These are phyloP conservation scores for Epiblema foenella DNA, from an alignment of 2,888 invertebrate genomes.

Conservation along the genomic window DNA sequence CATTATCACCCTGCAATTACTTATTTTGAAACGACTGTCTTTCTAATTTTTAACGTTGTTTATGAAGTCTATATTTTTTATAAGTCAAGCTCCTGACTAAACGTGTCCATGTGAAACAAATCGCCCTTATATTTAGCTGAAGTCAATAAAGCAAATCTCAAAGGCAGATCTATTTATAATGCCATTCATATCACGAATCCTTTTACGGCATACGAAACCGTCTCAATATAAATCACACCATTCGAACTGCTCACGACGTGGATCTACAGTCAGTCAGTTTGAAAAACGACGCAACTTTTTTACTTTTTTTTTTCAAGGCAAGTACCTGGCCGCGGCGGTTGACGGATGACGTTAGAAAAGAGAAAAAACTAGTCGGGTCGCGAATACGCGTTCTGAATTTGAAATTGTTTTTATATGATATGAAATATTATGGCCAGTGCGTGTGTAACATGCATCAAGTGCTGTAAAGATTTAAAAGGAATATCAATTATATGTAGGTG, in stretches of 20 bases:
- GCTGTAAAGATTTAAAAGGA: not conserved
- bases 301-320: slow-evolving; percentile 29
- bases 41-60: too few species aligned
- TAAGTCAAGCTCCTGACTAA: too few species aligned
- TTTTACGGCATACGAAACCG: slow-evolving; percentile 53
- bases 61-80: too few species aligned
- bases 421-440: slow-evolving; percentile 18
- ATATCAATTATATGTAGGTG: not conserved
- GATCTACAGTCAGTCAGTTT: slow-evolving; percentile 67
- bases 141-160: slow-evolving; percentile 27
- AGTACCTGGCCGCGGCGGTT: slow-evolving; percentile 45
- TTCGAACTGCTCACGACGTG: slow-evolving; percentile 58
- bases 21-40: too few species aligned
- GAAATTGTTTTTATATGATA: slow-evolving; percentile 31
- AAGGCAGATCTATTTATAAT: slow-evolving; percentile 41
- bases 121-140: slow-evolving; percentile 17
- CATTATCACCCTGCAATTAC: too few species aligned
- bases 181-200: slow-evolving; percentile 51
- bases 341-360: slow-evolving; percentile 42
- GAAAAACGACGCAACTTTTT: slow-evolving; percentile 68
- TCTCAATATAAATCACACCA: slow-evolving; percentile 62
- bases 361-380: slow-evolving; percentile 33
- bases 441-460: not conserved
- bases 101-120: not conserved
- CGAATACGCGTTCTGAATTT: slow-evolving; percentile 38